These are phyloP conservation scores for Gouania willdenowi DNA, from an alignment of 2,797 vertebrate genomes.

Conservation along the genomic window DNA sequence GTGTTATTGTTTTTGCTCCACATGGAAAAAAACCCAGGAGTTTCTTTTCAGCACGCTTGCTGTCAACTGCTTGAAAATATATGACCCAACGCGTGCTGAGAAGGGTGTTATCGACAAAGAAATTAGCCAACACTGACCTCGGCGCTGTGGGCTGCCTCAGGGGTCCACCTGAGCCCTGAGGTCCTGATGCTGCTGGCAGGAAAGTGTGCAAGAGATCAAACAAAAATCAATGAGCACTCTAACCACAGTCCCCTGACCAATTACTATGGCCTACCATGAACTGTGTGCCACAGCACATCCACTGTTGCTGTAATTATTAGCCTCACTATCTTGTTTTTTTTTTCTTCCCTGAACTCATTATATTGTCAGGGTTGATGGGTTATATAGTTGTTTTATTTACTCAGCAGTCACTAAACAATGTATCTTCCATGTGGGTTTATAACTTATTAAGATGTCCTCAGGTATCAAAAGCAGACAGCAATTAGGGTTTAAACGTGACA, in stretches of 20 bases:
- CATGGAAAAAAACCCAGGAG: no score
- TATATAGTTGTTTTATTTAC: conserved; percentile 9
- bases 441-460: not conserved
- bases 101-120: not conserved
- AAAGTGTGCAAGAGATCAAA: conserved; percentile 38
- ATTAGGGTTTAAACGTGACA: no score
- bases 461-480: no score
- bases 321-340: no score
- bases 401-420: not conserved
- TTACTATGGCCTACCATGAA: conserved; percentile 26
- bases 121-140: conserved; percentile 20
- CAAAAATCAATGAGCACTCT: conserved; percentile 45
- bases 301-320: conserved; percentile 38
- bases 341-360: conserved; percentile 3
- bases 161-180: conserved; percentile 4
- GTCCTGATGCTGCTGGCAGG: conserved; percentile 12
- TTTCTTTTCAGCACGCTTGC: not conserved
- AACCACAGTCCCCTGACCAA: conserved; percentile 38
- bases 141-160: conserved; percentile 11
- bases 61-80: not conserved
- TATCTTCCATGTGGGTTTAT: not conserved
- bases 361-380: not conserved
- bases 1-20: conserved; percentile 19
- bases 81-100: no score
- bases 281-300: conserved; percentile 33